phyloP scores from a whole-genome alignment of 2,888 invertebrate genomes.

The Carabus problematicus region DNA sequence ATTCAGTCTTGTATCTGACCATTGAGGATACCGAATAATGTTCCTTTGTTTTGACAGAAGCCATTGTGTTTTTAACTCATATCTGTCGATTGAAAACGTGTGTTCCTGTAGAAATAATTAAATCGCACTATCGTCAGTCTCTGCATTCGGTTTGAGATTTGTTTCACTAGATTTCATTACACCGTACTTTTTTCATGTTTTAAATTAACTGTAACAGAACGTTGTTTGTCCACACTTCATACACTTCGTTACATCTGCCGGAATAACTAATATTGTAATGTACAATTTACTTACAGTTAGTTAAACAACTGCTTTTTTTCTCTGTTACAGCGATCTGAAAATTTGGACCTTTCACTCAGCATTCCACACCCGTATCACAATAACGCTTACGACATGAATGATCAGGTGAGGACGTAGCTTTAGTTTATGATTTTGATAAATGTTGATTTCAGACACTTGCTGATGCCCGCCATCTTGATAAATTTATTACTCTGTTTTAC shows the following conservation, averaged over 20 bases:
- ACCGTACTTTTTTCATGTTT: constrained; percentile 34
- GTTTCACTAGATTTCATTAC: constrained; percentile 34
- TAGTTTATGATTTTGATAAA: constrained; percentile 34
- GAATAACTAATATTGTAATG: constrained; percentile 40
- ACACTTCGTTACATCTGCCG: too few relatives aligned
- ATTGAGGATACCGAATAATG: too few relatives aligned
- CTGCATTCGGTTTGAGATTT: constrained; percentile 9
- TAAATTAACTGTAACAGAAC: constrained; percentile 39
- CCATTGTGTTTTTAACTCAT: too few relatives aligned
- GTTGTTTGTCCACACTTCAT: constrained; percentile 23
- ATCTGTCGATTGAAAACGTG: too few relatives aligned
- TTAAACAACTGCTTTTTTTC: constrained; percentile 48
- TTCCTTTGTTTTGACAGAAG: too few relatives aligned
- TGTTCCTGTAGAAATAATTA: too few relatives aligned
- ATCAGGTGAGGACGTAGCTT: constrained; percentile 66
- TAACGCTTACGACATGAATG: constrained; percentile 78
- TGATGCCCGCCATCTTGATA: not conserved
- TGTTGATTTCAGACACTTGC: constrained; percentile 25
- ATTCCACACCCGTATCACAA: constrained; percentile 72
- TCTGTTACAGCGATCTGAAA: constrained; percentile 78
- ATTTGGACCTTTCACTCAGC: constrained; percentile 75
- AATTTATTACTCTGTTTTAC: too few relatives aligned
- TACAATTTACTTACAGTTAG: constrained; percentile 33
- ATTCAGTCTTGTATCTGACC: too few relatives aligned
- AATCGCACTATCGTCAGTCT: too few relatives aligned